phyloP scores from a whole-genome alignment of 1,140 invertebrate genomes.

The Pseudomyrmex concolor region DNA sequence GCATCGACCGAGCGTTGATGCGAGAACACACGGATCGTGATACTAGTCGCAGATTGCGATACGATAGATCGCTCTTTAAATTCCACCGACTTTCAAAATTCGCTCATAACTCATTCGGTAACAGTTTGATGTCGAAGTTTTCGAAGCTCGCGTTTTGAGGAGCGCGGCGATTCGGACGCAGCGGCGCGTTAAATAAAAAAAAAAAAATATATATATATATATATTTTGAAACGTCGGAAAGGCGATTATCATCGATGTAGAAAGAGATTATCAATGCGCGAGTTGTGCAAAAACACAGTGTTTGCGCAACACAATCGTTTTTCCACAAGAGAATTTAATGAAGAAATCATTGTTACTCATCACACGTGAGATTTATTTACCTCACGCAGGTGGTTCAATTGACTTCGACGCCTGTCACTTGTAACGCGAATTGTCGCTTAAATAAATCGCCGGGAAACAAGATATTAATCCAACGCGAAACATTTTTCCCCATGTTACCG shows the following conservation, averaged over 20 bases:
- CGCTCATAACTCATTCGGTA: too few species aligned
- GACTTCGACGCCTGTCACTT: background rate
- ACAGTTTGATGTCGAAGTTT: background rate
- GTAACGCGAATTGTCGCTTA: too few species aligned
- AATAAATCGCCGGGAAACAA: background rate
- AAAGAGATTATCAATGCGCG: slow-evolving; percentile 38
- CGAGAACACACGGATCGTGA: background rate
- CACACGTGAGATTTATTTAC: background rate
- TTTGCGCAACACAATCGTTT: background rate
- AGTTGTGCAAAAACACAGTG: background rate
- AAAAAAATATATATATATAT: background rate
- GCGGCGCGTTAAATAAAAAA: slow-evolving; percentile 20
- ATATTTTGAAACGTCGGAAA: slow-evolving; percentile 38
- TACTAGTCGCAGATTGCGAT: too few species aligned
- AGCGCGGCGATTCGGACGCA: background rate
- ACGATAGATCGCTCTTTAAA: background rate
- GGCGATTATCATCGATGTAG: slow-evolving; percentile 6
- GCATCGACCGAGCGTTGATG: background rate
- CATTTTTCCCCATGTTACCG: slow-evolving; percentile 16
- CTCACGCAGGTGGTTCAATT: background rate
- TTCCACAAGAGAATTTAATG: background rate
- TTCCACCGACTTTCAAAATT: background rate
- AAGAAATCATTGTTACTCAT: too few species aligned
- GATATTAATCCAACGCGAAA: background rate
- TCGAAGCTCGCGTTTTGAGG: background rate